Evolutionary conservation across 1,140 invertebrate species (phyloP).

Genomic region (Drosophila yakuba): DNA sequence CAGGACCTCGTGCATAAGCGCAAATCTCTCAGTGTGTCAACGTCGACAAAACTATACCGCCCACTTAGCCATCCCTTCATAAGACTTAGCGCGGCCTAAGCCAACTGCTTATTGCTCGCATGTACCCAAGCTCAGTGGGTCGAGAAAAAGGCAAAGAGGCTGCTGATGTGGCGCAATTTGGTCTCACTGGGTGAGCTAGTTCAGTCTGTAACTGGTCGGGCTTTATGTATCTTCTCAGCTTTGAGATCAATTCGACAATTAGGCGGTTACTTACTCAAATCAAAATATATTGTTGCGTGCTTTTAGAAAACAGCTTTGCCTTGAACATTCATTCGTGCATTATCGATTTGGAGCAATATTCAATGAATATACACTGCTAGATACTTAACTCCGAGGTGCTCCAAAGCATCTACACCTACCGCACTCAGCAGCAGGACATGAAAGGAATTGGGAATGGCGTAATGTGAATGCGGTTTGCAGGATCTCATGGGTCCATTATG

Average conservation of each 20-base stretch:
- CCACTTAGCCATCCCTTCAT: constrained; percentile 3
- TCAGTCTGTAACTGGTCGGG: constrained; percentile 17
- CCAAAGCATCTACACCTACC: too few relatives aligned
- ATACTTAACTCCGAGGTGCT: too few relatives aligned
- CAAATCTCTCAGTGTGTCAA: constrained; percentile 55
- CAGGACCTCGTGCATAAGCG: constrained; percentile 51
- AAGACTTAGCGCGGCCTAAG: constrained; percentile 45
- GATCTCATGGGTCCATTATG: constrained; percentile 50
- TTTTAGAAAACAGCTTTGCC: too few relatives aligned
- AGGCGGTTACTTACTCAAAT: too few relatives aligned
- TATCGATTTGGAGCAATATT: too few relatives aligned
- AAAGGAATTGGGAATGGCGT: constrained; percentile 27
- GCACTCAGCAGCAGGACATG: constrained; percentile 1
- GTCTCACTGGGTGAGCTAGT: constrained; percentile 22
- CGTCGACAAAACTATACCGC: constrained; percentile 63
- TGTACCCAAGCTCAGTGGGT: constrained; percentile 40
- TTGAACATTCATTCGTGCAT: too few relatives aligned
- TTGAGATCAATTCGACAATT: too few relatives aligned
- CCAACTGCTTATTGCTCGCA: constrained; percentile 73
- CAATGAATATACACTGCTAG: neutral
- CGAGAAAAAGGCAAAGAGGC: constrained; percentile 33
- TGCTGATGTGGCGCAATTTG: constrained; percentile 22
- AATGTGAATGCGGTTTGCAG: constrained; percentile 37
- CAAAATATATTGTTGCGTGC: too few relatives aligned
- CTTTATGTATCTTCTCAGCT: neutral